Evolutionary conservation across 2,888 invertebrate species (phyloP).

Genomic region (Pseudococcus viburni): DNA sequence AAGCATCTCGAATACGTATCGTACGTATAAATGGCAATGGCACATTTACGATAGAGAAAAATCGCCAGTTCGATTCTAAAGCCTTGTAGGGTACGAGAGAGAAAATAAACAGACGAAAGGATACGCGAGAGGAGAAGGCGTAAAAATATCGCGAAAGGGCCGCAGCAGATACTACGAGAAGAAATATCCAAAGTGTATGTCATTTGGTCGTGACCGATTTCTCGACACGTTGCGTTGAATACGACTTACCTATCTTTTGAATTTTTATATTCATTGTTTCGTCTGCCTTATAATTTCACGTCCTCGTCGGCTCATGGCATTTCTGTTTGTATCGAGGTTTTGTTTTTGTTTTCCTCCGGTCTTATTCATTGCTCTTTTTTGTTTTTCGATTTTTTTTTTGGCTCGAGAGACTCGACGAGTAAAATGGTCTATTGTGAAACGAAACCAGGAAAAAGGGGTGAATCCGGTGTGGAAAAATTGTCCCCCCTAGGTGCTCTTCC

Average conservation of each 20-base stretch:
- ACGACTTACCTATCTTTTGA: conserved; percentile 18
- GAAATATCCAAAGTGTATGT: conserved; percentile 1
- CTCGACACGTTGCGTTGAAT: not conserved
- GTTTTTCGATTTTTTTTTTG: conserved; percentile 15
- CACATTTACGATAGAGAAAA: too few species aligned
- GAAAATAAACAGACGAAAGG: too few species aligned
- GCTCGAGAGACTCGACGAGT: not conserved
- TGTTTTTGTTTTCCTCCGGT: not conserved
- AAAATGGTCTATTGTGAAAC: not conserved
- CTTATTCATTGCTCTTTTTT: conserved; percentile 3
- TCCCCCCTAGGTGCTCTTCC: not conserved
- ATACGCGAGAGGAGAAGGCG: too few species aligned
- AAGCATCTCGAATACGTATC: too few species aligned
- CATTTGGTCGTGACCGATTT: conserved; percentile 41
- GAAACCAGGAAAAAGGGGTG: not conserved
- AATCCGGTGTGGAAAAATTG: not conserved
- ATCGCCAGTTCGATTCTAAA: too few species aligned
- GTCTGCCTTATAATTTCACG: not conserved
- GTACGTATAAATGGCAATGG: too few species aligned
- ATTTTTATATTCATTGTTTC: conserved; percentile 39
- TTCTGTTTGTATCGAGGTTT: not conserved
- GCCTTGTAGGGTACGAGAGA: too few species aligned
- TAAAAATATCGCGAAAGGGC: too few species aligned
- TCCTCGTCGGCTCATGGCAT: not conserved
- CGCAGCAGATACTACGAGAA: not conserved